Evolutionary conservation across 1,140 invertebrate genomes (phyloP).

Genomic region (Andrena cerasifolii): DNA sequence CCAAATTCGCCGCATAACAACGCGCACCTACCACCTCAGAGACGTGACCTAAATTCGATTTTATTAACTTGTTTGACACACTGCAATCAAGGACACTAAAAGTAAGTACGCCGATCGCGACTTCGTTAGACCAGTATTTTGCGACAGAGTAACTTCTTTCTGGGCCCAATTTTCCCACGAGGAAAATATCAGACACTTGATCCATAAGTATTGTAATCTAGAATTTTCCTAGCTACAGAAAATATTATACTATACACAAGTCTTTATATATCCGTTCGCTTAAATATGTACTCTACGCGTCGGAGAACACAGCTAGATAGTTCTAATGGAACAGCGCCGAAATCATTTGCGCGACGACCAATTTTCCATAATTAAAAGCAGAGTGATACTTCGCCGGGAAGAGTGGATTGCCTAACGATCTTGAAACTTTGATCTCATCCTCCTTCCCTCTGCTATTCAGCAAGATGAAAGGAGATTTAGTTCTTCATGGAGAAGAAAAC

Average conservation of each 20-base stretch:
- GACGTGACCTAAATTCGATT: not conserved
- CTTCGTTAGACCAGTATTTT: not conserved
- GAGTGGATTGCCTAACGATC: constrained; percentile 8
- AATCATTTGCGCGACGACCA: not conserved
- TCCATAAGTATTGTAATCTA: no score
- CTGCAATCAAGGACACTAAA: not conserved
- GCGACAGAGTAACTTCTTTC: not conserved
- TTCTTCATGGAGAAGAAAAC: not conserved
- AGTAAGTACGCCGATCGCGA: not conserved
- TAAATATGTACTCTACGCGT: not conserved
- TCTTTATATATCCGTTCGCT: no score
- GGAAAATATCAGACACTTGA: no score
- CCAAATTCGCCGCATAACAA: not conserved
- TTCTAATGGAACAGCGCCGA: no score
- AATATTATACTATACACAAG: no score
- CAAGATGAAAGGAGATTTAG: not conserved
- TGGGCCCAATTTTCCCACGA: no score
- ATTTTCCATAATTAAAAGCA: constrained; percentile 22
- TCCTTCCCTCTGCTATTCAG: no score
- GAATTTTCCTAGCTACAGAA: no score
- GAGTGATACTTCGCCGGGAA: not conserved
- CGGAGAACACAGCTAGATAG: not conserved
- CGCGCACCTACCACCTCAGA: not conserved
- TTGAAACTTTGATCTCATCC: constrained; percentile 16
- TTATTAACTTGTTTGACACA: not conserved